phyloP scores from a whole-genome alignment of 2,113 vertebrate species.

The Anthoscopus minutus region DNA sequence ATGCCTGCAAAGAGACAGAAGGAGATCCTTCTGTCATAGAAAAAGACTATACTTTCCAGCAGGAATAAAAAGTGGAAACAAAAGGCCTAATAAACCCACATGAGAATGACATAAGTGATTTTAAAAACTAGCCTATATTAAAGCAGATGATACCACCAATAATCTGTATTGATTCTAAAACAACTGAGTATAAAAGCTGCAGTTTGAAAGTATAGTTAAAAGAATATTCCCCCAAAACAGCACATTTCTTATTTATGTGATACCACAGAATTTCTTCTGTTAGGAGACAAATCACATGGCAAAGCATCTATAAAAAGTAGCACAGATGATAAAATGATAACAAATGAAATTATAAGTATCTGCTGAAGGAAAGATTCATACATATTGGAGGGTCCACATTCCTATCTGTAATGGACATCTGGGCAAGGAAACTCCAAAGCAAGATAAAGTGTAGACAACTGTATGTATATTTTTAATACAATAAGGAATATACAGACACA shows the following conservation, averaged over 20 bases:
- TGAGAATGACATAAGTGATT: background rate
- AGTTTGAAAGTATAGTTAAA: background rate
- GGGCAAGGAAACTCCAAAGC: background rate
- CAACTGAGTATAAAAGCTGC: background rate
- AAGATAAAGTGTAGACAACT: background rate
- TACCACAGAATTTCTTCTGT: background rate
- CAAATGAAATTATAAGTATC: background rate
- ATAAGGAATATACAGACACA: background rate
- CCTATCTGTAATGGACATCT: background rate
- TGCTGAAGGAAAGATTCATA: background rate
- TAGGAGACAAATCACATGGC: background rate
- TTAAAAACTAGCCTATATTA: background rate
- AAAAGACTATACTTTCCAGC: background rate
- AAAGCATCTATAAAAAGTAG: background rate
- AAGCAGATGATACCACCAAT: background rate
- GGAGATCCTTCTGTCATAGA: conserved; percentile 31
- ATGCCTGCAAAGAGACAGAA: conserved; percentile 47
- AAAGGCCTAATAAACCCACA: conserved; percentile 46
- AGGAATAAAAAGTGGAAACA: conserved; percentile 39
- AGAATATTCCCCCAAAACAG: background rate
- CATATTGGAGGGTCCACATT: background rate
- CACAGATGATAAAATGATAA: background rate
- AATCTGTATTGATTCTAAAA: background rate
- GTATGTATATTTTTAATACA: background rate
- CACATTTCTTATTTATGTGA: background rate